Percentiles rank a stretch among this genome's conserved stretches.
phyloP scores from a whole-genome alignment of 2,888 invertebrate genomes.

The Galeopsomyia nigrocyanea region DNA sequence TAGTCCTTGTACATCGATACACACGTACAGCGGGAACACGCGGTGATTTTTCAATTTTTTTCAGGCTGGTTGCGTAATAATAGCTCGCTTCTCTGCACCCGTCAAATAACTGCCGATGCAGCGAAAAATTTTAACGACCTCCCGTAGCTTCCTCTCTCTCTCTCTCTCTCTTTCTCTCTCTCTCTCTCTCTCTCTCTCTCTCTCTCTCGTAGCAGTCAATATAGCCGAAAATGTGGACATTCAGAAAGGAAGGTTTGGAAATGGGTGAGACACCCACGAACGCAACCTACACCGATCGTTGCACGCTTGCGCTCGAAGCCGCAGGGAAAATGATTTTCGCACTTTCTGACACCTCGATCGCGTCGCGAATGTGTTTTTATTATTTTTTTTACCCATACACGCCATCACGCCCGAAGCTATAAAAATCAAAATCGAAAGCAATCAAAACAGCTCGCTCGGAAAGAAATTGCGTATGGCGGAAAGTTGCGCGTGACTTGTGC shows the following conservation, averaged over 20 bases:
- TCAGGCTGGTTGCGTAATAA: too few species aligned
- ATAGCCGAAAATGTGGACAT: constrained; percentile 20
- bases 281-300: neutral
- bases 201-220: constrained; percentile 5
- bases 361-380: neutral
- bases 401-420: neutral
- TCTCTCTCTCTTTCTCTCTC: neutral
- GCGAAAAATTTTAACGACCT: neutral
- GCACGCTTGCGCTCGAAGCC: neutral
- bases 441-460: constrained; percentile 17
- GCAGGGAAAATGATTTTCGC: constrained; percentile 9
- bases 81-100: neutral
- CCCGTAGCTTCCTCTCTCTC: neutral
- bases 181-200: neutral
- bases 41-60: too few species aligned
- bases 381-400: neutral
- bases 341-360: constrained; percentile 11
- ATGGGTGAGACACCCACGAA: constrained; percentile 8
- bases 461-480: neutral
- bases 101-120: neutral
- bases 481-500: too few species aligned
- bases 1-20: too few species aligned
- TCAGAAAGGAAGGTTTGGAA: constrained; percentile 31
- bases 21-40: too few species aligned
- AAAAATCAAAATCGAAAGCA: constrained; percentile 1